Base-by-base conservation (phyloP, 2,888 invertebrate species). In the Myathropa florea region DNA sequence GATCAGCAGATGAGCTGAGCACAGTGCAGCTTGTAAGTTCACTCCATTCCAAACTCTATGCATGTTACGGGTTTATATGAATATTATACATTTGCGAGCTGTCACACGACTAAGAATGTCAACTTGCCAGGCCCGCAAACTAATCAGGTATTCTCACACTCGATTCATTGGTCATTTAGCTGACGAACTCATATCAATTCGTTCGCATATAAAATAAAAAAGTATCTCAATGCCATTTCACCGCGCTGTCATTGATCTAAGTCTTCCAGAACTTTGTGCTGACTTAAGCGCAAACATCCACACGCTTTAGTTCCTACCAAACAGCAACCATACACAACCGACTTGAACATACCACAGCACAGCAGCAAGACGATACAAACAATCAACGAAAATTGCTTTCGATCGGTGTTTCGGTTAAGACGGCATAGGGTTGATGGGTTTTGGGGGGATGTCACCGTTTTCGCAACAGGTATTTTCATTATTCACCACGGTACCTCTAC, bases 401-500 rank as follows among this genome's bases (percentile, higher is more conserved):
- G 46, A 79, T 71, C 70, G 21, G 24, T 6, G 59, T 23, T 70
- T 64, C 55, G 53, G 6, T 28, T 70, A 26, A n/a, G 14, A 26
- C 3, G 24, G 23, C 23, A 23, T 26, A 24, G 18, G 26, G 21
- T 53, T 39, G 28, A 14, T 28, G 23, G n/a, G 39, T 77, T 82
- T 83, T 75, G 65, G 57, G 60, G 30, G 65, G 46, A 61, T 71
- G 61, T 80, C 80, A 65, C 55, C 64, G 75, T 26, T 33, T 36
- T 14, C 61, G 14, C 67, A 72, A 72, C 84, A 85, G 84, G 81
- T 85, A 83, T 77, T 76, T 76, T 46, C 67, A 81, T 84, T 76
- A 81, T 76, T 72, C 71, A 33, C 46, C 53, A 81, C 70, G 23
- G 61, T 72, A 33, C 46, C 57, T 61, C 53, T 18, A 53, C 75